Evolutionary conservation across 2,888 invertebrate genomes (phyloP), one percentile per base, ranked within the genome.

Genomic region (Eristalis pertinax): DNA sequence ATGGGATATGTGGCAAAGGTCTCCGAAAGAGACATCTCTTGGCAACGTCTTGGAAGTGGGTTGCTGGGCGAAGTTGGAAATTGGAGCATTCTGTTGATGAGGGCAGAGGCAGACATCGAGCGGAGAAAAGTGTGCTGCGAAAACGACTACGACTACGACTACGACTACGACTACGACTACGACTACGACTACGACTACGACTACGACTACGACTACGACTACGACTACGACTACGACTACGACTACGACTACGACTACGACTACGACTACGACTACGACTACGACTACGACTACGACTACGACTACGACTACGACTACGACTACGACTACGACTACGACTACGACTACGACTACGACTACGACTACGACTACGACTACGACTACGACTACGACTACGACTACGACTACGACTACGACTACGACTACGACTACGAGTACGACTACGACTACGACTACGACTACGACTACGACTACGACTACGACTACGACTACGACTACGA

Each of bases 291-390:
- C 64, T 64, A 29, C 35, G 64, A 64, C 64, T 64, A 29, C 35
- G 64, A 64, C 64, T 64, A 29, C 35, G 64, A 64, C 64, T 64
- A 29, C 35, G 64, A 64, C 64, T 64, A 29, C 35, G 64, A 64
- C 64, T 64, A 29, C 35, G 64, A 64, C 64, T 64, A 29, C 35
- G 64, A 64, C 64, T 64, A 29, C 35, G 64, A 64, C 64, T 64
- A 29, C 35, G 64, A 64, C 64, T 64, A 29, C 35, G 64, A 64
- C 32, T 64, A 29, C 35, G 64, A 64, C 64, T 64, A 29, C 35
- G 64, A 64, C 64, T 64, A 29, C 35, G 64, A 64, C 64, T 64
- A 29, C 35, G 64, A 64, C 64, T 64, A 29, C 35, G 64, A 64
- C 64, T 64, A 29, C 35, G 64, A 64, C 64, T 64, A 29, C 35